A percentile compares a stretch with the other conserved stretches of the same genome.
These are phyloP conservation scores for Bergia puertoricense DNA, from an alignment of 92 coral and sea anemone species.

Conservation along the genomic window DNA sequence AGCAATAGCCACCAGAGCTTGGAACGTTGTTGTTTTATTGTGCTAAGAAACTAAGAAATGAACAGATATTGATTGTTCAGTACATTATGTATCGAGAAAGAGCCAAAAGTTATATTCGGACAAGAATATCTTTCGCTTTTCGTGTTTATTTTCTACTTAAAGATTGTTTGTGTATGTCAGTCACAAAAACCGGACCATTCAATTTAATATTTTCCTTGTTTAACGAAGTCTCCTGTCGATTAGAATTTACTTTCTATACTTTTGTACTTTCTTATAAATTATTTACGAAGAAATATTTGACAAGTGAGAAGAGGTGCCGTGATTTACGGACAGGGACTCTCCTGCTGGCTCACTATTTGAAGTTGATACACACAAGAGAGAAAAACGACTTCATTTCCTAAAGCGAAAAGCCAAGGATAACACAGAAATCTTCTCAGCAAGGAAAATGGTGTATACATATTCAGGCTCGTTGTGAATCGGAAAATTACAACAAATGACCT, in stretches of 20 bases:
- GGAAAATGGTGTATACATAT: neutral
- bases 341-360: neutral
- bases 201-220: conserved; percentile 35
- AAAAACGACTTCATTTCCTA: neutral
- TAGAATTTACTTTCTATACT: conserved; percentile 20
- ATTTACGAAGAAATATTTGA: conserved; percentile 22
- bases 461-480: neutral
- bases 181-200: conserved; percentile 18
- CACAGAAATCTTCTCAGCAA: no score
- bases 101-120: neutral
- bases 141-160: conserved; percentile 14
- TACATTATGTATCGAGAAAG: neutral
- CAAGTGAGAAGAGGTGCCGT: conserved; percentile 9
- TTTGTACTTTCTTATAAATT: conserved; percentile 14
- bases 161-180: conserved; percentile 28
- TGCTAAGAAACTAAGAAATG: conserved; percentile 18
- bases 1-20: neutral
- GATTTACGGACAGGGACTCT: neutral
- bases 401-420: neutral
- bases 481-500: neutral
- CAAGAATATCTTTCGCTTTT: neutral
- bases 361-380: neutral
- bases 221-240: conserved; percentile 26
- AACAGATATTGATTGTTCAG: conserved; percentile 2
- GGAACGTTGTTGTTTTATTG: neutral